Evolutionary conservation across 2,888 invertebrate genomes (phyloP), one percentile per base, ranked within the genome.

Genomic region (Timema podura): DNA sequence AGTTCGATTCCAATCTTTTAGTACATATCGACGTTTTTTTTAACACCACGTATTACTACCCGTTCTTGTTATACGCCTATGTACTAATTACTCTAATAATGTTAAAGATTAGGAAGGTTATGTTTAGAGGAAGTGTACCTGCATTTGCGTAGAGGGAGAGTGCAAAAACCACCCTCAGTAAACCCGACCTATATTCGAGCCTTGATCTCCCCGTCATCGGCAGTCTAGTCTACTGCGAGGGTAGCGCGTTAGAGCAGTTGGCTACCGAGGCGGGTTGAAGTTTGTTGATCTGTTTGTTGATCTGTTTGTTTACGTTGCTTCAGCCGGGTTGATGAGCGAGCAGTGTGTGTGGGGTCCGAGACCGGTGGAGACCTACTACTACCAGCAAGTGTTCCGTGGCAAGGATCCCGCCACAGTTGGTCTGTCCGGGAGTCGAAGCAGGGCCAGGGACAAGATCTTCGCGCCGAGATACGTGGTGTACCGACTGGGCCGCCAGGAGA

Each of bases 291-390:
- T 57, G 8, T 30, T 9, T 9, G 57, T 51, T 67, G 9, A 68
- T 64, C n/a, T 16, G 9, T 68, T 6, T 9, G 9, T n/a, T 44
- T 8, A n/a, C 48, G 5, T 8, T 69, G 48, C 65, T 70, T 6
- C 71, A 74, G 74, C 74, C 45, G 72, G 65, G n/a, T 67, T 67
- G 16, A 69, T 66, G 65, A 72, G 70, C 66, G 73, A 73, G 30
- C 65, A 48, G n/a, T 74, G 74, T 66, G 70, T 70, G 7, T 74
- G 73, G 73, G 74, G 74, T 7, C 65, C 70, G 6, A 68, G 72
- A 1, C 68, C 72, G 45, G 69, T 74, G 2, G 73, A 74, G 48
- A 61, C 64, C 8, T 74, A 74, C 69, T 74, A 71, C 64, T 73
- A 72, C 68, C 70, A 70, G 13, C 73, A 74, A 15, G 68, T 72